A percentile compares a stretch with the other conserved stretches of the same genome.
These are phyloP conservation scores for Epinephelus fuscoguttatus DNA, from an alignment of 2,113 vertebrate genomes.

Conservation along the genomic window DNA sequence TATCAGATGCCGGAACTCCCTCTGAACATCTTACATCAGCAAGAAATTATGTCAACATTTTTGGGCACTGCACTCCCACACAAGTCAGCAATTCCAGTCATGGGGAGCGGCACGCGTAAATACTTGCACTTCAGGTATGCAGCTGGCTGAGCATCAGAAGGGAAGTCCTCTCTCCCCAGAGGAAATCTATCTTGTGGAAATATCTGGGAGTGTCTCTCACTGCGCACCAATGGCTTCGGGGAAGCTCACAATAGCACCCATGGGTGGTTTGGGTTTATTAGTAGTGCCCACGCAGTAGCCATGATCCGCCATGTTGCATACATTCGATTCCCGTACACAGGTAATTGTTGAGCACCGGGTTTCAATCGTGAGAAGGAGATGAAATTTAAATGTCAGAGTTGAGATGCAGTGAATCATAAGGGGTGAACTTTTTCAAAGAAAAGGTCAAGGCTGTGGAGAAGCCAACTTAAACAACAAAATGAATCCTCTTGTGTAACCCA, in stretches of 20 bases:
- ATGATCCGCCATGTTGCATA: constrained; percentile 3
- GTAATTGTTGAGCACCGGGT: constrained; percentile 24
- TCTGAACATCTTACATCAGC: constrained; percentile 60
- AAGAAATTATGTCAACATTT: constrained; percentile 50
- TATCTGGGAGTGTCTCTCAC: constrained; percentile 60
- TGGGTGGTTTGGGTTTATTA: neutral
- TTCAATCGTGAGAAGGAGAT: constrained; percentile 44
- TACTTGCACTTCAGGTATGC: constrained; percentile 76
- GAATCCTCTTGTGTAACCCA: neutral
- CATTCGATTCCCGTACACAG: constrained; percentile 20
- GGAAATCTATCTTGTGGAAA: constrained; percentile 31
- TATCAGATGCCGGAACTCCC: constrained; percentile 25
- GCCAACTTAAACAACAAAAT: constrained; percentile 4
- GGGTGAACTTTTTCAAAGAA: constrained; percentile 27
- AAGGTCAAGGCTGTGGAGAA: constrained; percentile 40
- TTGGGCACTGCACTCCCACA: constrained; percentile 50
- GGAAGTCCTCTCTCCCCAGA: constrained; percentile 22
- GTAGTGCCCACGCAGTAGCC: constrained; percentile 25
- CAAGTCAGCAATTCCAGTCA: constrained; percentile 67
- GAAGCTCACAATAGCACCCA: constrained; percentile 53
- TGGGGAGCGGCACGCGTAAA: constrained; percentile 59
- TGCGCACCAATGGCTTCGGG: constrained; percentile 44
- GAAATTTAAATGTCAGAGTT: constrained; percentile 63
- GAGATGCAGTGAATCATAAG: constrained; percentile 59
- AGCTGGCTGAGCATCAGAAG: constrained; percentile 30